Evolutionary conservation across 1,140 invertebrate genomes (phyloP).

Genomic region (Papilio polytes): DNA sequence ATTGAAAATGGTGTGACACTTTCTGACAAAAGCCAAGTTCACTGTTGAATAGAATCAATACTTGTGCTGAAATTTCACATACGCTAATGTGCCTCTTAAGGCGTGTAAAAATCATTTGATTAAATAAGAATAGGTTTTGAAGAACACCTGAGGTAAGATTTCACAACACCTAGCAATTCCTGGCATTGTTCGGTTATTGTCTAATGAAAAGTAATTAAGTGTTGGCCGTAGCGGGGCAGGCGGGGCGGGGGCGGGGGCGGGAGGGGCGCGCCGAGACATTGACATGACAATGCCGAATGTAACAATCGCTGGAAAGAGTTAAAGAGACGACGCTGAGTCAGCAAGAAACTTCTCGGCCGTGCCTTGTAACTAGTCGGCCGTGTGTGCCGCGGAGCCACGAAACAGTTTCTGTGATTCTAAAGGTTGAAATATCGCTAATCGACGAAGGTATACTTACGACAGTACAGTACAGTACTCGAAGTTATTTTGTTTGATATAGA

Average conservation of each 20-base stretch:
- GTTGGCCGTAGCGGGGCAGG: slow-evolving; percentile 44
- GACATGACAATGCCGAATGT: slow-evolving; percentile 78
- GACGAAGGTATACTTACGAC: too few relatives aligned
- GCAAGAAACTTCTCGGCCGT: slow-evolving; percentile 68
- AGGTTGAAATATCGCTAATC: neutral
- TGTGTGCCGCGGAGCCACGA: slow-evolving; percentile 44
- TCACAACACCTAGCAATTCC: slow-evolving; percentile 52
- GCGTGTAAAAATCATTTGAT: neutral
- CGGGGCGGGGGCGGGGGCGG: slow-evolving; percentile 36
- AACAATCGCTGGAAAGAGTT: slow-evolving; percentile 79
- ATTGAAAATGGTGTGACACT: neutral
- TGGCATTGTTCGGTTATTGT: slow-evolving; percentile 67
- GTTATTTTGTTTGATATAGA: neutral
- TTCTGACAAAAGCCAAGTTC: neutral
- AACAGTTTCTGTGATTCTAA: slow-evolving; percentile 11
- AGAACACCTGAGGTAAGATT: slow-evolving; percentile 40
- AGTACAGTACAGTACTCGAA: too few relatives aligned
- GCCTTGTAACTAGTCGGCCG: slow-evolving; percentile 59
- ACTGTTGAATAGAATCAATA: neutral
- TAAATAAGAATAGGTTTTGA: neutral
- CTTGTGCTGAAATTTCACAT: neutral
- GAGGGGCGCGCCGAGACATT: slow-evolving; percentile 52
- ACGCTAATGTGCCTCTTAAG: too few relatives aligned
- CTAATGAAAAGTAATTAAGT: slow-evolving; percentile 83
- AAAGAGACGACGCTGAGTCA: slow-evolving; percentile 79